phyloP scores from a whole-genome alignment of 2,888 invertebrate species.

The Eristalis intricaria region DNA sequence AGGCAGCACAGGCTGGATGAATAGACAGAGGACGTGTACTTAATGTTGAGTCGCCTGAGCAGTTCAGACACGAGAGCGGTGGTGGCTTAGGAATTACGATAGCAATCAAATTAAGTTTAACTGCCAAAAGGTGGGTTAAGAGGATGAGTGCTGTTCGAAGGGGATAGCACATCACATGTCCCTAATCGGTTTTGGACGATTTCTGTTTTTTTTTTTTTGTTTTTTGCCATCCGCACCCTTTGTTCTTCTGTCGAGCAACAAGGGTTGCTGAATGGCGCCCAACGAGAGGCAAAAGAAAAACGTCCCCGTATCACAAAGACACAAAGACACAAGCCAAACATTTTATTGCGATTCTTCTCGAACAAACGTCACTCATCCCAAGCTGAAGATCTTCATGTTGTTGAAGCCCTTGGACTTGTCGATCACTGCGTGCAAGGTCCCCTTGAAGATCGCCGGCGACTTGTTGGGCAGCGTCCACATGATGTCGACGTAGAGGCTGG shows the following conservation, averaged over 20 bases:
- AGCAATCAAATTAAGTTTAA: constrained; percentile 73
- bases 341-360: not conserved
- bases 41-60: constrained; percentile 63
- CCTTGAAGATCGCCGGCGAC: constrained; percentile 73
- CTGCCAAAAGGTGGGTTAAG: constrained; percentile 69
- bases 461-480: constrained; percentile 67
- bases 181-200: constrained; percentile 60
- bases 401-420: constrained; percentile 80
- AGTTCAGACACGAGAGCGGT: constrained; percentile 9
- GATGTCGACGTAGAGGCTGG: constrained; percentile 74
- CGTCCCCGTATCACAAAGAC: not conserved
- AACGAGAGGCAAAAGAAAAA: not conserved
- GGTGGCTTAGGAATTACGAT: constrained; percentile 60
- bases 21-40: constrained; percentile 47
- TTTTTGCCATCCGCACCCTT: constrained; percentile 4
- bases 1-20: too few species aligned
- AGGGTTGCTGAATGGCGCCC: constrained; percentile 47
- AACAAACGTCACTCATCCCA: constrained; percentile 74
- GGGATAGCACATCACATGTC: constrained; percentile 36
- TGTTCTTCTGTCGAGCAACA: constrained; percentile 38
- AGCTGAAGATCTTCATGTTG: constrained; percentile 78
- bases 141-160: constrained; percentile 4
- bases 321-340: not conserved
- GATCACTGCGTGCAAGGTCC: constrained; percentile 74
- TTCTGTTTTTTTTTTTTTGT: constrained; percentile 11